Percentiles rank a stretch among this genome's conserved stretches.
Conservation (phyloP, 2,888 invertebrate genomes). For the Leucozona laternaria region DNA sequence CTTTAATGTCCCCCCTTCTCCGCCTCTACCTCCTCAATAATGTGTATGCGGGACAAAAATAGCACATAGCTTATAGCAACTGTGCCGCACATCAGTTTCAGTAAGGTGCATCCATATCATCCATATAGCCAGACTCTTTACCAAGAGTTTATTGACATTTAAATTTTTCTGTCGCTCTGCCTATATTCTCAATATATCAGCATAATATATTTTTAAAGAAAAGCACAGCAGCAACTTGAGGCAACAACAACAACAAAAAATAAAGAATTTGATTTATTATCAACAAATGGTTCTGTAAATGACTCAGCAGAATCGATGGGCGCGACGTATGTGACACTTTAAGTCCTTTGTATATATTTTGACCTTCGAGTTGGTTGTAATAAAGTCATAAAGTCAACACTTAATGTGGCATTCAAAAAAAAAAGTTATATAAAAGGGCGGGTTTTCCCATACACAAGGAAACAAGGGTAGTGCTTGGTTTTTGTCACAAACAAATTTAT, state of each 20-base stretch:
- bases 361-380: slow-evolving; percentile 38
- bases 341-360: slow-evolving; percentile 14
- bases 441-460: slow-evolving; percentile 7
- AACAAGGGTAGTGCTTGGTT: not conserved
- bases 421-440: not conserved
- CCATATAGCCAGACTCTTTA: not conserved
- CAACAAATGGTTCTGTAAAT: slow-evolving; percentile 34
- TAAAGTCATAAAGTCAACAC: slow-evolving; percentile 20
- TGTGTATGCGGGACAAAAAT: slow-evolving; percentile 33
- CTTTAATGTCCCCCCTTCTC: not conserved
- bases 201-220: not conserved
- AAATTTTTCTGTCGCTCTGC: slow-evolving; percentile 36
- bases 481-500: not conserved
- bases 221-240: slow-evolving; percentile 17
- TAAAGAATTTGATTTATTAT: slow-evolving; percentile 35
- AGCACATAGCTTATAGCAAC: slow-evolving; percentile 37
- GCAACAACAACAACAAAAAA: not conserved
- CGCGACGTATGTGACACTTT: slow-evolving; percentile 35
- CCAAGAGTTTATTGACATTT: slow-evolving; percentile 60
- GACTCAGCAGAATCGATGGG: slow-evolving; percentile 12
- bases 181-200: not conserved
- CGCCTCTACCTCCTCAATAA: no score
- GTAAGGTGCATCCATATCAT: slow-evolving; percentile 45
- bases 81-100: slow-evolving; percentile 27
- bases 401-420: not conserved